Percentiles rank a stretch among this genome's conserved stretches.
Conservation (phyloP, 2,888 invertebrate species). For the Drosophila lacicola region DNA sequence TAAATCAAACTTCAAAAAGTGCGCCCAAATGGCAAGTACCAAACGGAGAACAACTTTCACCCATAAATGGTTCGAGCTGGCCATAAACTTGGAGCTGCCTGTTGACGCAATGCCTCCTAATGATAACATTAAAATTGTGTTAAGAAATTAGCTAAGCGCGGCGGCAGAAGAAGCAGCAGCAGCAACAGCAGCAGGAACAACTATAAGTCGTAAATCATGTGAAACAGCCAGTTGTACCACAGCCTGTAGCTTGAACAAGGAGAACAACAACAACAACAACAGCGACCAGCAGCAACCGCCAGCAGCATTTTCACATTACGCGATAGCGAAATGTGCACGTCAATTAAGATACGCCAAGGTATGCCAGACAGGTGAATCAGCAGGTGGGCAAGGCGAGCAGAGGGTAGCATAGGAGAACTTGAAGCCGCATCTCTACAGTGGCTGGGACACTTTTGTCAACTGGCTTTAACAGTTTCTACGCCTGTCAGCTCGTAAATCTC, state of each 20-base stretch:
- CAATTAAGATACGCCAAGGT: conserved; percentile 79
- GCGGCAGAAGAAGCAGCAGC: conserved; percentile 15
- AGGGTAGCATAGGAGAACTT: conserved; percentile 5
- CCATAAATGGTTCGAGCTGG: conserved; percentile 67
- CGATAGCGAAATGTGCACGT: conserved; percentile 82
- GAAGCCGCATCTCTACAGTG: conserved; percentile 46
- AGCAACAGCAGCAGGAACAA: conserved; percentile 25
- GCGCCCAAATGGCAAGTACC: conserved; percentile 45
- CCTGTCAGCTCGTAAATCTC: conserved; percentile 80
- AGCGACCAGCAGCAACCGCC: conserved; percentile 38
- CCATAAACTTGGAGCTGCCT: conserved; percentile 52
- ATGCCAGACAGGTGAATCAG: conserved; percentile 76
- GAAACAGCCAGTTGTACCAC: conserved; percentile 52
- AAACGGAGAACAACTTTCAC: conserved; percentile 62
- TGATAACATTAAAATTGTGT: conserved; percentile 79
- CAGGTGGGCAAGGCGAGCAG: conserved; percentile 40
- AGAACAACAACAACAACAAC: conserved; percentile 18
- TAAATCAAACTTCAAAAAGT: conserved; percentile 74
- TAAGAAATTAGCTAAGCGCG: conserved; percentile 74
- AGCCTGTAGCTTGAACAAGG: conserved; percentile 42
- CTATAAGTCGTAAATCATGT: conserved; percentile 72
- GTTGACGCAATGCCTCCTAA: conserved; percentile 74
- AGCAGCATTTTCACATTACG: conserved; percentile 77
- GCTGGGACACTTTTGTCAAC: conserved; percentile 77
- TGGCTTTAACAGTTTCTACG: conserved; percentile 79